A percentile compares a stretch with the other conserved stretches of the same genome.
These are phyloP conservation scores for Drosophila fulvimacula DNA, from an alignment of 2,888 invertebrate genomes.

Conservation along the genomic window DNA sequence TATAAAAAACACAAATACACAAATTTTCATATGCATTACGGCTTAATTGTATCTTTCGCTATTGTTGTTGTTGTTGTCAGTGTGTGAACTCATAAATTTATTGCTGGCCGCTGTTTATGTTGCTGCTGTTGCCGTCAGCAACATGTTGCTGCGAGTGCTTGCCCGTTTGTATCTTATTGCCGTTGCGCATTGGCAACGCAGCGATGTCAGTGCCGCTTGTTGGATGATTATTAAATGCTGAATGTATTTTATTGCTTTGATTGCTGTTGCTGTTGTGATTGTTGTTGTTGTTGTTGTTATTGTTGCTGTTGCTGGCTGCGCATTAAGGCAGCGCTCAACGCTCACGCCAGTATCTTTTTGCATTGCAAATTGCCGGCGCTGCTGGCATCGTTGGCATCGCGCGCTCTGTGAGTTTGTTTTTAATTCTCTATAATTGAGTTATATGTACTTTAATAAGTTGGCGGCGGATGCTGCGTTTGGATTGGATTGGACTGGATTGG, in stretches of 20 bases:
- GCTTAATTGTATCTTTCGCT: conserved; percentile 70
- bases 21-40: conserved; percentile 78
- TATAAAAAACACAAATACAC: conserved; percentile 65
- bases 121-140: conserved; percentile 21
- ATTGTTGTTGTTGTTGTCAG: conserved; percentile 41
- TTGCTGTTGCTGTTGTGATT: conserved; percentile 47
- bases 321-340: conserved; percentile 26
- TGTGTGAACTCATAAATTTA: conserved; percentile 76
- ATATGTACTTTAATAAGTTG: conserved; percentile 81
- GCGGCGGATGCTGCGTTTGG: conserved; percentile 69
- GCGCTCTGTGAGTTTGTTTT: conserved; percentile 73
- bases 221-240: conserved; percentile 77
- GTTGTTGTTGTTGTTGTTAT: conserved; percentile 11
- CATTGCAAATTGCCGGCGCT: conserved; percentile 76
- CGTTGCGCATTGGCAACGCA: conserved; percentile 52
- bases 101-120: conserved; percentile 39
- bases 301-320: conserved; percentile 29
- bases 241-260: conserved; percentile 78
- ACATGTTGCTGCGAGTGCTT: conserved; percentile 18
- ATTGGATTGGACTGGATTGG: conserved; percentile 23
- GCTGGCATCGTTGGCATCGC: conserved; percentile 43
- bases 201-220: conserved; percentile 39
- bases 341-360: conserved; percentile 56
- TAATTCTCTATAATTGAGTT: conserved; percentile 80
- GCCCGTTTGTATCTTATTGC: conserved; percentile 32